A percentile compares a stretch with the other conserved stretches of the same genome.
Conservation (phyloP, 2,113 vertebrate genomes). For the Arenaria interpres region DNA sequence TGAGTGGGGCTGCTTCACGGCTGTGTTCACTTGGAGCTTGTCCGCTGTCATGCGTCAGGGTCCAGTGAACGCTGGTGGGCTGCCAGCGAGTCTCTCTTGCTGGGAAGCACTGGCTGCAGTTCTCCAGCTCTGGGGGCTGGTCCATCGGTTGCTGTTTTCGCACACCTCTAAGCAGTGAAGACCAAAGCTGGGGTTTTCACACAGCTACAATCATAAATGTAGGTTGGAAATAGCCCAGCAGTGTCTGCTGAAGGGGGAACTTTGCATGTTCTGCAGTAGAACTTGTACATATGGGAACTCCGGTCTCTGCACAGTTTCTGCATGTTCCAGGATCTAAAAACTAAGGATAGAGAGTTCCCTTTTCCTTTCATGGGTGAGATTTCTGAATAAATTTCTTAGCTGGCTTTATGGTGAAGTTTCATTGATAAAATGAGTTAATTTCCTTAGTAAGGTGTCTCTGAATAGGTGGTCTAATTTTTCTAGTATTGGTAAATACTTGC, state of each 20-base stretch:
- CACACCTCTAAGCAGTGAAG: not conserved
- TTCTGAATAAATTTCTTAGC: not conserved
- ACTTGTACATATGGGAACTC: not conserved
- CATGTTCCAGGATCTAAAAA: not conserved
- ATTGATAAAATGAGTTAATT: not conserved
- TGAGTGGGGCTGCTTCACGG: not conserved
- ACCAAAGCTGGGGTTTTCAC: not conserved
- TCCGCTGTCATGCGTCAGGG: rapidly evolving
- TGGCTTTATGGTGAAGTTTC: not conserved
- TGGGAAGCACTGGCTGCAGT: not conserved
- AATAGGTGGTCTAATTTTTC: not conserved
- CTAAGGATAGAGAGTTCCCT: not conserved
- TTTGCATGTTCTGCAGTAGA: not conserved
- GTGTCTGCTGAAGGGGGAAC: not conserved
- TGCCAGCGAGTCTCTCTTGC: not conserved
- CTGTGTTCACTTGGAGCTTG: not conserved
- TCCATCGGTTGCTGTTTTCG: not conserved
- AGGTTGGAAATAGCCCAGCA: not conserved
- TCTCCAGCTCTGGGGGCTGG: not conserved
- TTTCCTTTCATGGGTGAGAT: not conserved
- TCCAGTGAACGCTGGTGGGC: not conserved
- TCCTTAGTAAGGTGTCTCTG: not conserved
- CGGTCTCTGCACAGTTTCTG: not conserved
- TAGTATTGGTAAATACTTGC: not conserved
- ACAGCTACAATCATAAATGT: not conserved